Base-by-base conservation (phyloP, 2,113 vertebrate species). In the Brienomyrus longianalis region DNA sequence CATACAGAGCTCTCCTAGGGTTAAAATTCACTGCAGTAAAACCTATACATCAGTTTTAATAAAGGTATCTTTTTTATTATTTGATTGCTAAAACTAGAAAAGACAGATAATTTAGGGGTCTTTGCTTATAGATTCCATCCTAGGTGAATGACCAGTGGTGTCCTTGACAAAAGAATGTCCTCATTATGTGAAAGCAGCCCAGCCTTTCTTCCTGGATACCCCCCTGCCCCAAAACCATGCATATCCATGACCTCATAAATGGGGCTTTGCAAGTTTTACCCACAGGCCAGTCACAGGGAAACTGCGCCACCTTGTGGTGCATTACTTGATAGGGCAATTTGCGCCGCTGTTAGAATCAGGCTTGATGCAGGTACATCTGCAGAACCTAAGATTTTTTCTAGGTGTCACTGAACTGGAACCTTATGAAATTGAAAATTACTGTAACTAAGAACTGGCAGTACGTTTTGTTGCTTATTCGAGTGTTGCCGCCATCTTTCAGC, bases 301-400 rank as follows among this genome's bases (percentile, higher is more conserved):
- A 89, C 77, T 50, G 86, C 50, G 88, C 90, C 90, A 90, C 91
- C 90, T 90, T 56, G 86, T 91, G 91, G 31, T 19, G 3, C 23
- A 47, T 8, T 62, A 2, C 52, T 43, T 48, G 2, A n/a, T 10
- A 35, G 85, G 80, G 48, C 35, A 47, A 62, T 56, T 39, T 50
- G 45, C 83, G 0, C 39, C 83, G 23, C 43, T 84, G 5, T 84
- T 39, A 31, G 31, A 31, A 77, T 77, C 31, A 39, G 31, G 23
- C 83, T 45, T 84, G 45, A n/a, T 45, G 47, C 70, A 77, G 70
- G 70, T 77, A 77, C 35, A 39, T 77, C 39, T 7, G 10, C 35
- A 80, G 17, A 80, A 21, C 5, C 5, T 2, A 77, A 6, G n/a
- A 5, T 35, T 39, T 39, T 17, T 15, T 31, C 27, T 77, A 80